A percentile compares a stretch with the other conserved stretches of the same genome.
Conservation (phyloP, 2,113 vertebrate genomes). For the Recurvirostra avosetta region DNA sequence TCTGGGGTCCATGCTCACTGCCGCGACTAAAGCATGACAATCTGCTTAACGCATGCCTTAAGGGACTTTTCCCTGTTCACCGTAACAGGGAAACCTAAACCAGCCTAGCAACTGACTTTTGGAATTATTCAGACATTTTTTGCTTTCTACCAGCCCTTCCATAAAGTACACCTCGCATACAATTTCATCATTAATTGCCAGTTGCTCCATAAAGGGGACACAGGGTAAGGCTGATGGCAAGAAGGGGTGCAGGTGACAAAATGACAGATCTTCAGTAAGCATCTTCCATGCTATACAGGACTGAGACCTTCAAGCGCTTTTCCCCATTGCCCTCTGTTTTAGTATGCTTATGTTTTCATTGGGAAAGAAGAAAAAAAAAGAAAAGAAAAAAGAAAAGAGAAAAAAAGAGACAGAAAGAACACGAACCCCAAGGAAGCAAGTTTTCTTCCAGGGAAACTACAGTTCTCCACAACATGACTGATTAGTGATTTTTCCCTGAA, state of each 20-base stretch:
- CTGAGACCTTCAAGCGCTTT: not conserved
- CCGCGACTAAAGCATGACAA: fast-evolving
- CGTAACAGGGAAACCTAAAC: not conserved
- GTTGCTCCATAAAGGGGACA: not conserved
- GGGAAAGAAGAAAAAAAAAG: not conserved
- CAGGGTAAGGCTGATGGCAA: not conserved
- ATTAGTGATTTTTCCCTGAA: not conserved
- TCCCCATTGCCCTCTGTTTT: not conserved
- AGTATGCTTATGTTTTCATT: not conserved
- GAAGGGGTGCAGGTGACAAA: not conserved
- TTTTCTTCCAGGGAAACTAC: not conserved
- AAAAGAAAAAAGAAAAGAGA: too few relatives aligned
- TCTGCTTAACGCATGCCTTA: not conserved
- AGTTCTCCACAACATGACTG: not conserved
- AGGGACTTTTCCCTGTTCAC: not conserved
- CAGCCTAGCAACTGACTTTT: not conserved
- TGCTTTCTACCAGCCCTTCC: not conserved
- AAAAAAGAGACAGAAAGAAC: not conserved
- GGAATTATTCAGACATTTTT: not conserved
- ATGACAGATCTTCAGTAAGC: not conserved
- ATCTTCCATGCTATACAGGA: not conserved
- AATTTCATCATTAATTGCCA: not conserved
- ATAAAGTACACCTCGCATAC: not conserved
- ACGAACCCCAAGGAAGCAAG: not conserved
- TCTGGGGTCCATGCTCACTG: not conserved